phyloP scores from a whole-genome alignment of 2,113 vertebrate genomes.

The Globicephala melas region DNA sequence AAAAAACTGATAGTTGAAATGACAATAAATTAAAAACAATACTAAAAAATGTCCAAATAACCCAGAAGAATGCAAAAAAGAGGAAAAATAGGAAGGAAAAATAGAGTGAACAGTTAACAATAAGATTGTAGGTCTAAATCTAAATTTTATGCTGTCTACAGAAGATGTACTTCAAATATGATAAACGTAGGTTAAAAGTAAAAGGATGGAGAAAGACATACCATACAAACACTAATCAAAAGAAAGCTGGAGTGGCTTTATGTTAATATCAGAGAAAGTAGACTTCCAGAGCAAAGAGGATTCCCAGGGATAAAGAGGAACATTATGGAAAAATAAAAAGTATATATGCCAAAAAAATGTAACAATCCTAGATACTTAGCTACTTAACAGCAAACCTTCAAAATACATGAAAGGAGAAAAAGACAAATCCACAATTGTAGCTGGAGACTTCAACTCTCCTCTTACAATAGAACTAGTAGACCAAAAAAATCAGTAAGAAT shows the following conservation, averaged over 20 bases:
- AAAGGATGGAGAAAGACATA: background rate
- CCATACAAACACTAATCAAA: background rate
- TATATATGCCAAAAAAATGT: background rate
- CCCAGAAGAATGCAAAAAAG: background rate
- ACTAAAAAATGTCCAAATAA: background rate
- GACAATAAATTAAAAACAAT: background rate
- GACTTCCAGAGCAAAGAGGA: background rate
- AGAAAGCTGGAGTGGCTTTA: background rate
- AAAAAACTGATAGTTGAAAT: background rate
- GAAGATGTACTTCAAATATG: background rate
- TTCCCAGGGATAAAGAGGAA: background rate
- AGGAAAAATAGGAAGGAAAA: background rate
- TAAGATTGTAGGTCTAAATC: background rate
- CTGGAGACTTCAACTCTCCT: background rate
- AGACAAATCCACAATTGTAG: background rate
- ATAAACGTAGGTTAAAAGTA: background rate
- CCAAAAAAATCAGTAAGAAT: background rate
- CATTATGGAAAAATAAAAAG: background rate
- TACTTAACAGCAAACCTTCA: background rate
- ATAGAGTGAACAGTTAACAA: background rate
- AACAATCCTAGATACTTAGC: background rate
- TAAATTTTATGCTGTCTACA: background rate
- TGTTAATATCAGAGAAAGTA: background rate
- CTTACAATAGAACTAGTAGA: background rate
- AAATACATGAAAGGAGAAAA: slow-evolving; percentile 27